These are phyloP conservation scores for Oriolus oriolus DNA, from an alignment of 2,113 vertebrate genomes.

Conservation along the genomic window DNA sequence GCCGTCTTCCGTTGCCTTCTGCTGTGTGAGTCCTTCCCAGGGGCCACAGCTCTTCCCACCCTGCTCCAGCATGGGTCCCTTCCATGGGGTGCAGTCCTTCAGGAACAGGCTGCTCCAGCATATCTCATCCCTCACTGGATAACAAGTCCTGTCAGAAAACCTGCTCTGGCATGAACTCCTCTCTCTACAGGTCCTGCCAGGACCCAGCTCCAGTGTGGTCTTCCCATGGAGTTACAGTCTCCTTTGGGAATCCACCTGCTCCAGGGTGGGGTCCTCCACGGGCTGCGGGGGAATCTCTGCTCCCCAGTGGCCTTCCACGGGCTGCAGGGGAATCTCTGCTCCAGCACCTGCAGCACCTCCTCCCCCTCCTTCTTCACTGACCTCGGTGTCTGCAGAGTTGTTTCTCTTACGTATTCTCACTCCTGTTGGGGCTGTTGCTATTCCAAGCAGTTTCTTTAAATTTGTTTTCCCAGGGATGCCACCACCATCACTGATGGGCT, in stretches of 20 bases:
- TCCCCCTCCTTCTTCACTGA: neutral
- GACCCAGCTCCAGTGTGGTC: neutral
- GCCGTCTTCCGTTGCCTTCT: neutral
- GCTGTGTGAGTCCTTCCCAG: neutral
- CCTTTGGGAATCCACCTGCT: neutral
- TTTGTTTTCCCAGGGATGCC: neutral
- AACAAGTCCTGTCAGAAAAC: neutral
- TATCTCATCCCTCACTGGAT: neutral
- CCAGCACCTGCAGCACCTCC: neutral
- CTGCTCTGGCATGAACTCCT: neutral
- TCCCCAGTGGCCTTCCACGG: neutral
- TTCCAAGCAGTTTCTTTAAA: neutral
- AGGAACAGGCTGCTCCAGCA: too few species aligned
- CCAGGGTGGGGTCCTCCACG: fast-evolving
- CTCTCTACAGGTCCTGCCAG: neutral
- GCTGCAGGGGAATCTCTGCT: neutral
- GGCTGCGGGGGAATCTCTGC: neutral
- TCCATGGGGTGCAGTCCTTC: neutral
- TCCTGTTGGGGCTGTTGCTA: neutral
- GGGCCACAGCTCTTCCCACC: neutral
- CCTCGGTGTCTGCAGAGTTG: neutral
- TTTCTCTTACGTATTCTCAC: neutral
- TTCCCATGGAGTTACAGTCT: neutral
- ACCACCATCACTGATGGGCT: neutral
- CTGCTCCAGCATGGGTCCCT: neutral